Evolutionary conservation across 2,797 vertebrate species (phyloP), one percentile per base, ranked within the genome.

Genomic region (Distichodus sexfasciatus): DNA sequence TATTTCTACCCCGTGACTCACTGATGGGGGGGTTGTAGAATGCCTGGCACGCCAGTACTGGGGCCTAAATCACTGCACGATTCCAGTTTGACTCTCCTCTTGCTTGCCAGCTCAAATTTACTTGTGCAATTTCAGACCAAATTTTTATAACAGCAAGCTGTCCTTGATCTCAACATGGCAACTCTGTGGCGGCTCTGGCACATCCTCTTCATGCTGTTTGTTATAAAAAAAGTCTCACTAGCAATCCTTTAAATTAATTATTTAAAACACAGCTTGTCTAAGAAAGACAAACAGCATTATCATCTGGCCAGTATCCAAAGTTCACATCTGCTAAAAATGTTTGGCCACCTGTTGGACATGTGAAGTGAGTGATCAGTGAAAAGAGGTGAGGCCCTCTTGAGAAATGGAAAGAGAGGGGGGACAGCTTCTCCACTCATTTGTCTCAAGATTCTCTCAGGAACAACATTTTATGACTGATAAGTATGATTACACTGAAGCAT

Each of bases 1-100:
- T 80, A 80, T 82, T 80, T 82, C 70, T 62, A 68, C 44, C 43
- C 26, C 3, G n/a, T 67, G 64, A 46, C 65, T 74, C 55, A 69
- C 29, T 76, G 72, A 66, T 57, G 66, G 21, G 31, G n/a, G 44
- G 44, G 50, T 70, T 70, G 73, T 72, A 76, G 61, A 76, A 79
- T 78, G 61, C 29, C 21, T 75, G 77, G 80, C 65, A 72, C 71
- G 50, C 53, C 66, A 57, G 35, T 11, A 55, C 53, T 47, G 29
- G 15, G 33, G 26, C 33, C 29, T 41, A 40, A 6, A 47, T 12
- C 48, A 57, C 46, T 21, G 24, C 28, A 72, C 62, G 57, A 62
- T 72, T 55, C 57, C 65, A 40, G 50, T 41, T 26, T 31, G 48
- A 46, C 33, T 28, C n/a, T 46, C 43, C 33, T 14, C 41, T 43